Conservation (phyloP, 2,113 vertebrate species). For the Apteryx owenii region DNA sequence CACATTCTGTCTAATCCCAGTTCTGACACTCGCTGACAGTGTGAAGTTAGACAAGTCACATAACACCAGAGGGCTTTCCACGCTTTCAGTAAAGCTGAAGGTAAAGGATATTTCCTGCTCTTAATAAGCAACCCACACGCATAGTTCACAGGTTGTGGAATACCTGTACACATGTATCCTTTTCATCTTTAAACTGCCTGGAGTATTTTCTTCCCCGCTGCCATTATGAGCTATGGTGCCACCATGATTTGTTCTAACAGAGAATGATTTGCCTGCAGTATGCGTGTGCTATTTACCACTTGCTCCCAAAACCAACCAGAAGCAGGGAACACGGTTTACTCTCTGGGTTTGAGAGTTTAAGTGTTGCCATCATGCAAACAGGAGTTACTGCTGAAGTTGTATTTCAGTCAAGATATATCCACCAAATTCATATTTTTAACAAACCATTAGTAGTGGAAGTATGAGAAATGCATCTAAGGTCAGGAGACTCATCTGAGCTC, state of each 20-base stretch:
- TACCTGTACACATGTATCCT: too few species aligned
- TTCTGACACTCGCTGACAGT: not conserved
- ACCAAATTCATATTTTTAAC: not conserved
- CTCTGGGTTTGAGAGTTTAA: not conserved
- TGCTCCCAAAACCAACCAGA: not conserved
- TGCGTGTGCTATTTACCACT: not conserved
- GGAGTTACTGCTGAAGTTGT: not conserved
- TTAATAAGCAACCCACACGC: too few species aligned
- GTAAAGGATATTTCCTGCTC: not conserved
- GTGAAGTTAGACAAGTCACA: not conserved
- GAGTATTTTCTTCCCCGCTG: constrained; percentile 81
- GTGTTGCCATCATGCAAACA: not conserved
- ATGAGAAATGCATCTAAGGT: not conserved
- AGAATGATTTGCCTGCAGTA: not conserved
- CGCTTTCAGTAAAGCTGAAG: too few species aligned
- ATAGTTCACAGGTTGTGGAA: too few species aligned
- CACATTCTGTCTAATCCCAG: not conserved
- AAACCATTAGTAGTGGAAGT: not conserved
- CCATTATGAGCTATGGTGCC: constrained; percentile 74
- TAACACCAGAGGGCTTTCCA: not conserved
- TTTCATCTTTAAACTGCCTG: not conserved
- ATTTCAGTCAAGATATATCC: not conserved
- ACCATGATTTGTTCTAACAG: constrained; percentile 63
- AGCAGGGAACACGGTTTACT: not conserved
- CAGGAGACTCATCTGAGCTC: not conserved